phyloP scores from a whole-genome alignment of 2,797 vertebrate genomes.

The Lemur catta region DNA sequence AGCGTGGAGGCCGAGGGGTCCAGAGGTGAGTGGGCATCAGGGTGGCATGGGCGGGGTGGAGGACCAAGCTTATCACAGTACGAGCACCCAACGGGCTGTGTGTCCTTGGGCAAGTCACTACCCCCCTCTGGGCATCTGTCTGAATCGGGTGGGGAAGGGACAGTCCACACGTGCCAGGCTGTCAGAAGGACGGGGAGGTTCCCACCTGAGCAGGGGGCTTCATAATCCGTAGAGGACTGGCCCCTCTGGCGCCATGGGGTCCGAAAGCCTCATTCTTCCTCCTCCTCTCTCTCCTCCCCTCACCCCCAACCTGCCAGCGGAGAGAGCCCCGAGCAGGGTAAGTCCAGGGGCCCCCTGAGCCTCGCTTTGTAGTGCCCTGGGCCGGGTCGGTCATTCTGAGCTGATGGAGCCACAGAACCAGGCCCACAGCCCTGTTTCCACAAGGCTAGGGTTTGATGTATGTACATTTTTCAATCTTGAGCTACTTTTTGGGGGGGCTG shows the following conservation, averaged over 20 bases:
- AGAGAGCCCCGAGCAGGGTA: conserved; percentile 62
- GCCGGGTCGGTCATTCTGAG: not conserved
- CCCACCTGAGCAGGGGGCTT: not conserved
- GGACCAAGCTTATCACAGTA: not conserved
- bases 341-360: not conserved
- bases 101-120: not conserved
- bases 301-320: not conserved
- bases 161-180: not conserved
- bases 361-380: not conserved
- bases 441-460: not conserved
- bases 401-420: not conserved
- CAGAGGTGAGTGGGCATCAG: conserved; percentile 56
- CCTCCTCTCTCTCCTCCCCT: not conserved
- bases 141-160: rapidly evolving
- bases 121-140: not conserved
- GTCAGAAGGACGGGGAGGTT: not conserved
- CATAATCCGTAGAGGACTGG: not conserved
- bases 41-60: too few species aligned
- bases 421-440: not conserved
- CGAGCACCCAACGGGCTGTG: not conserved
- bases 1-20: conserved; percentile 39
- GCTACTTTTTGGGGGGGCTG: not conserved
- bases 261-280: not conserved
- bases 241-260: rapidly evolving
- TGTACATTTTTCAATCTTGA: not conserved